A percentile compares a stretch with the other conserved stretches of the same genome.
phyloP scores from a whole-genome alignment of 2,113 vertebrate species.

The Actinemys pallida region DNA sequence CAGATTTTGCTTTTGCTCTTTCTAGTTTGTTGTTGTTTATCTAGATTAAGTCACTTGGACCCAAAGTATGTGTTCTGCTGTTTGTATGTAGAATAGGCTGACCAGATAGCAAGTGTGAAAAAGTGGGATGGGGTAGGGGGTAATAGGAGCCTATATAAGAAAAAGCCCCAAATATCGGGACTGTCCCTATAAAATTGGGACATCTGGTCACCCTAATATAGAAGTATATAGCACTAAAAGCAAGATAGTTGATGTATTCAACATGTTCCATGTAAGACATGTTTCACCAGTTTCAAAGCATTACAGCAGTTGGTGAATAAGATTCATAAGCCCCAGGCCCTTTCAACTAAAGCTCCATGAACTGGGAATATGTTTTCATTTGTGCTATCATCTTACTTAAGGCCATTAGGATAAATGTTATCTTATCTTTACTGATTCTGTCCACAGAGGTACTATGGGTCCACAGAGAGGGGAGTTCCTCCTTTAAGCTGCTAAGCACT shows the following conservation, averaged over 20 bases:
- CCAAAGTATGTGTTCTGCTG: neutral
- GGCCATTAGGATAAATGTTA: neutral
- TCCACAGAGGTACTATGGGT: rapidly evolving
- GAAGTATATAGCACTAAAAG: neutral
- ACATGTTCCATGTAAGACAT: neutral
- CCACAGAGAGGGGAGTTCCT: neutral
- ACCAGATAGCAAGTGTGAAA: too few species aligned
- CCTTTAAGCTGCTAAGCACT: rapidly evolving
- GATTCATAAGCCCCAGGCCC: neutral
- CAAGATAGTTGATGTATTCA: neutral
- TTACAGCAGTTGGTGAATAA: too few species aligned
- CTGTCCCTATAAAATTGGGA: too few species aligned
- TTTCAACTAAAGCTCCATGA: neutral
- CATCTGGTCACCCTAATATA: neutral
- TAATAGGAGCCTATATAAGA: too few species aligned
- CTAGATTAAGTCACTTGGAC: neutral
- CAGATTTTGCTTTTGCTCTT: neutral
- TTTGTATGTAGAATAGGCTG: neutral
- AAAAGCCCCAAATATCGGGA: too few species aligned
- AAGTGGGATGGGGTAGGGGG: too few species aligned
- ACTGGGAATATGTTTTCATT: neutral
- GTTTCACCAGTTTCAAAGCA: neutral
- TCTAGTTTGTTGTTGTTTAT: neutral
- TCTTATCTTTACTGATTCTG: neutral
- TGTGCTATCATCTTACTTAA: neutral